A percentile compares a stretch with the other conserved stretches of the same genome.
phyloP scores from a whole-genome alignment of 2,797 vertebrate species.

The Australoheros facetus region DNA sequence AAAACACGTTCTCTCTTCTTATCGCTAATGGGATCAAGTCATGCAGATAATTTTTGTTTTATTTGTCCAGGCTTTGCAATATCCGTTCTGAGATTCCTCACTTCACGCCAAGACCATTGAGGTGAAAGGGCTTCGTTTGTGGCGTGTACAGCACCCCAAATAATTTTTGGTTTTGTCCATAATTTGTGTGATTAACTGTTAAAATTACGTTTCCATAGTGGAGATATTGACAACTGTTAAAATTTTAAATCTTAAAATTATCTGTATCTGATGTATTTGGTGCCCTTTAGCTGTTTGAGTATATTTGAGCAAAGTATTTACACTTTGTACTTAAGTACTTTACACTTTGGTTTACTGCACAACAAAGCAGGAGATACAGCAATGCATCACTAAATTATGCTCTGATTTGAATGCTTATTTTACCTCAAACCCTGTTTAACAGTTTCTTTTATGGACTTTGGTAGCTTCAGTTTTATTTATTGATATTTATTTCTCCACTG shows the following conservation, averaged over 20 bases:
- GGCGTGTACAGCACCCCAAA: background rate
- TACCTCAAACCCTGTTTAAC: background rate
- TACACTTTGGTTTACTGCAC: slow-evolving; percentile 9
- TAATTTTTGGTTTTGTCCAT: background rate
- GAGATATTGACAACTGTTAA: background rate
- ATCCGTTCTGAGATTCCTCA: background rate
- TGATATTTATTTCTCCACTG: background rate
- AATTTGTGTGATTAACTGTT: background rate
- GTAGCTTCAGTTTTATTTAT: background rate
- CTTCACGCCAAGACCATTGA: background rate
- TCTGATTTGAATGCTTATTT: background rate
- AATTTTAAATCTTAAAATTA: background rate
- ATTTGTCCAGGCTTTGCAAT: slow-evolving; percentile 1
- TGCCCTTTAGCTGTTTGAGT: background rate
- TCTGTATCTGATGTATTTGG: background rate
- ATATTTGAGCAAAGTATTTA: background rate
- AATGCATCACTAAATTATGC: background rate
- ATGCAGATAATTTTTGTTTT: slow-evolving; percentile 1
- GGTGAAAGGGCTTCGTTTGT: background rate
- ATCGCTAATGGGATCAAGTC: background rate
- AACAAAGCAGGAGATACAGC: background rate
- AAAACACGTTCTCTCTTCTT: background rate
- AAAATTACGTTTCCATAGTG: background rate
- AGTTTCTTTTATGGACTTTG: background rate
- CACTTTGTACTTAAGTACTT: background rate